Conservation (phyloP, 2,888 invertebrate genomes). For the Blera fallax region DNA sequence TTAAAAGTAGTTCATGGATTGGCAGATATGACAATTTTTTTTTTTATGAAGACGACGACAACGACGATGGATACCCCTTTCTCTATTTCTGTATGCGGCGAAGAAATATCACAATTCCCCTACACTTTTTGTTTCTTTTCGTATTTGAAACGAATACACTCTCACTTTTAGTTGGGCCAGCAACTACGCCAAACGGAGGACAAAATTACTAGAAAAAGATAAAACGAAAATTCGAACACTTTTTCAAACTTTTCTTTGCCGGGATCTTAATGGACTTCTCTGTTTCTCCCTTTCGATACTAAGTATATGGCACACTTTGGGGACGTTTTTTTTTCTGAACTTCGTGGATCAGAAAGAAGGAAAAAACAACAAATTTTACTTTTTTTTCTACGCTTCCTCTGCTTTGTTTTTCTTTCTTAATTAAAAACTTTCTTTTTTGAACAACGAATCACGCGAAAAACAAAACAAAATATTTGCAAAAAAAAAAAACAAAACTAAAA, state of each 20-base stretch:
- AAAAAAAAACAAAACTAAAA: conserved; percentile 57
- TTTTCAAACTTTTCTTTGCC: conserved; percentile 24
- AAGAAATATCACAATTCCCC: conserved; percentile 54
- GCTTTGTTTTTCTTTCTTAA: conserved; percentile 45
- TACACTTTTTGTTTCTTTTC: conserved; percentile 38
- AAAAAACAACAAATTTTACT: conserved; percentile 31
- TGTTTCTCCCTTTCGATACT: background rate
- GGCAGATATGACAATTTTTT: conserved; percentile 18
- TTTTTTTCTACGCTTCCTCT: conserved; percentile 24
- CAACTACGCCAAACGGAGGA: conserved; percentile 22
- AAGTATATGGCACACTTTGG: background rate
- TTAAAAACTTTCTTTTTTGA: conserved; percentile 17
- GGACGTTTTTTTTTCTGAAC: background rate
- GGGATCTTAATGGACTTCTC: conserved; percentile 24
- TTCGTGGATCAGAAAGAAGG: background rate
- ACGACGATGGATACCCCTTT: conserved; percentile 44
- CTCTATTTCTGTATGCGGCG: conserved; percentile 39
- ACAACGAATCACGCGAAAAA: conserved; percentile 44
- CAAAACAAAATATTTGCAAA: conserved; percentile 50
- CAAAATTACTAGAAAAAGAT: conserved; percentile 19
- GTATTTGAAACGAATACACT: conserved; percentile 53
- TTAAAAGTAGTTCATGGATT: conserved; percentile 28
- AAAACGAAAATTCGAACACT: conserved; percentile 43
- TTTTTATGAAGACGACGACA: conserved; percentile 6
- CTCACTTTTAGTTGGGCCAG: conserved; percentile 61